These are phyloP conservation scores for Drosophila anceps DNA, from an alignment of 2,888 invertebrate genomes.

Conservation along the genomic window DNA sequence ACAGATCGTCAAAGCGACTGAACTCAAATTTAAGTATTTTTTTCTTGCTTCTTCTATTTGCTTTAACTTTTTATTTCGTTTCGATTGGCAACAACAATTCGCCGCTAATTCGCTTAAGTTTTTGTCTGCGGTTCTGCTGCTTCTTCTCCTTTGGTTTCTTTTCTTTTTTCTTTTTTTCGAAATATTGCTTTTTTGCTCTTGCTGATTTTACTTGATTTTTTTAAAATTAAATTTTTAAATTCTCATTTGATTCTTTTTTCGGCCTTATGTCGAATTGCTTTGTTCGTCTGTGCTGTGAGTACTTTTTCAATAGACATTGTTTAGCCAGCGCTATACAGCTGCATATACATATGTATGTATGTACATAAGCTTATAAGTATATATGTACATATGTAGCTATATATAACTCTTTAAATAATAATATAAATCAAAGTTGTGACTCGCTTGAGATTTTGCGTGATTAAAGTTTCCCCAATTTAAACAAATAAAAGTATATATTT, in stretches of 20 bases:
- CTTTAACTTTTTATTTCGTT: slow-evolving; percentile 18
- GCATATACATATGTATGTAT: neutral
- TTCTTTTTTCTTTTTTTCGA: no score
- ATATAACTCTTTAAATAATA: neutral
- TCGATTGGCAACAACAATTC: slow-evolving; percentile 27
- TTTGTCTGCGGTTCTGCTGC: slow-evolving; percentile 2
- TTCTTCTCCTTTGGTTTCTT: slow-evolving; percentile 6
- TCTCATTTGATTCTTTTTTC: slow-evolving; percentile 10
- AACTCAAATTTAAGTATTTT: slow-evolving; percentile 15
- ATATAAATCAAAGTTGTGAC: slow-evolving; percentile 20
- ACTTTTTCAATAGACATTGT: slow-evolving; percentile 40
- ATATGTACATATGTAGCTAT: neutral
- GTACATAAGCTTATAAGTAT: neutral
- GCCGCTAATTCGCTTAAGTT: slow-evolving; percentile 17
- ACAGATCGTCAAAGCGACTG: slow-evolving; percentile 17
- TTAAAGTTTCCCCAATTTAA: slow-evolving; percentile 6
- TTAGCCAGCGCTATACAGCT: neutral
- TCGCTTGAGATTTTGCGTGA: slow-evolving; percentile 1
- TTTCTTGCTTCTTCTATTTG: slow-evolving; percentile 28
- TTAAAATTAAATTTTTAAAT: neutral
- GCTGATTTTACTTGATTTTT: neutral
- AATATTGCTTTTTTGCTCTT: slow-evolving; percentile 33
- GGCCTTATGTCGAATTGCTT: slow-evolving; percentile 30
- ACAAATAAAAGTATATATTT: neutral
- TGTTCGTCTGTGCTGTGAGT: slow-evolving; percentile 21